Conservation (phyloP, 23 tunicate species). For the Aplidium turbinatum region DNA sequence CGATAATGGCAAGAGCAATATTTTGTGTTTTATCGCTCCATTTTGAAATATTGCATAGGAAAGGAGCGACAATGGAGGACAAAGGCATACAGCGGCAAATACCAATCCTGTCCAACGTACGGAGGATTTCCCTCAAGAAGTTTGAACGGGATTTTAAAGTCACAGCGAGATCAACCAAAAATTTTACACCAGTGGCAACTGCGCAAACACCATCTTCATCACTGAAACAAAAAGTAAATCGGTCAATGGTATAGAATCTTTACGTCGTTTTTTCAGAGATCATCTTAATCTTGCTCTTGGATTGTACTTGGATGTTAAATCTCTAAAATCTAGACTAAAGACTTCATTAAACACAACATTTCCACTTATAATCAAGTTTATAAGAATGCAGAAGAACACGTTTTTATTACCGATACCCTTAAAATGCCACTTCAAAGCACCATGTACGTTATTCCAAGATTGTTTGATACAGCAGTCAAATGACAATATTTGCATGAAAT, state of each 20-base stretch:
- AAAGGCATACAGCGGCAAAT: constrained; percentile 54
- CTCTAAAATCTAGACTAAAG: too few species aligned
- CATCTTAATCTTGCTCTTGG: too few species aligned
- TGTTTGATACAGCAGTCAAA: too few species aligned
- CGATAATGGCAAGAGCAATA: constrained; percentile 44
- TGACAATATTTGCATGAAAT: too few species aligned
- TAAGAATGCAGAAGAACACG: too few species aligned
- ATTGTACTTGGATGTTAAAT: too few species aligned
- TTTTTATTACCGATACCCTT: too few species aligned
- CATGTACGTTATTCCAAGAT: too few species aligned
- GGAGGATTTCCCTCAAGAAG: constrained; percentile 27
- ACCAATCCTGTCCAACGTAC: constrained; percentile 50
- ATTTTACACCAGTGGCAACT: constrained; percentile 42
- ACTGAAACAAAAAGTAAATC: neutral
- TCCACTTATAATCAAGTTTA: too few species aligned
- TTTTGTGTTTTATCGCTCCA: constrained; percentile 58
- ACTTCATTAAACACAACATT: too few species aligned
- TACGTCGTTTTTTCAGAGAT: too few species aligned
- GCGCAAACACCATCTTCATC: constrained; percentile 46
- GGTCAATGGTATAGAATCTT: neutral
- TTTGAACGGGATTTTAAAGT: constrained; percentile 13
- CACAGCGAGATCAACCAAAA: constrained; percentile 37
- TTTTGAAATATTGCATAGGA: constrained; percentile 58
- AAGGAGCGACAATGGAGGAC: constrained; percentile 46
- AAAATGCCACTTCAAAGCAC: too few species aligned